Percentiles rank a stretch among this genome's conserved stretches.
Evolutionary conservation across 2,888 invertebrate species (phyloP).

Genomic region (Orthonychiurus folsomi): DNA sequence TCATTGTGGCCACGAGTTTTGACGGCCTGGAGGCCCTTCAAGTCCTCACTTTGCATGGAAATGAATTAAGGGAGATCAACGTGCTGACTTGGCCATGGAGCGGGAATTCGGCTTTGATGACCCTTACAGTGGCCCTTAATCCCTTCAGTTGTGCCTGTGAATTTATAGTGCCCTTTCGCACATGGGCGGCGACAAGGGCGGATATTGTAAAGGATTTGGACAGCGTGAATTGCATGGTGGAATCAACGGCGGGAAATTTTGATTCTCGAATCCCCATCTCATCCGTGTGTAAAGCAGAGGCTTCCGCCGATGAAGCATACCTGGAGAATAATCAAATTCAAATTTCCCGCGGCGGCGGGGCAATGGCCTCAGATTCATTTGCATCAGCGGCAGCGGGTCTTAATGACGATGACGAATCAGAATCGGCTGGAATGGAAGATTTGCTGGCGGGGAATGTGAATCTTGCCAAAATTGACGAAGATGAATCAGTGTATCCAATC

Average conservation of each 20-base stretch:
- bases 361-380: neutral
- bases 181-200: neutral
- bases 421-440: neutral
- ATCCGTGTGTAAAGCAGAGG: neutral
- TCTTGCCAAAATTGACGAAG: neutral
- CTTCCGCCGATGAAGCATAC: neutral
- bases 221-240: neutral
- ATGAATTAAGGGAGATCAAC: constrained; percentile 65
- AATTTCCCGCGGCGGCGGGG: neutral
- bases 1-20: constrained; percentile 64
- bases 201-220: neutral
- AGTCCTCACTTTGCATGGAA: constrained; percentile 72
- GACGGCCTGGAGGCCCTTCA: constrained; percentile 62
- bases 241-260: neutral
- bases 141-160: constrained; percentile 78
- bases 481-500: neutral
- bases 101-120: constrained; percentile 59
- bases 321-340: neutral
- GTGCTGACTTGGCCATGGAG: constrained; percentile 69
- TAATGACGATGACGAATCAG: neutral
- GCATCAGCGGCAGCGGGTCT: neutral
- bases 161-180: constrained; percentile 66
- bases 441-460: too few relatives aligned
- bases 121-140: constrained; percentile 56
- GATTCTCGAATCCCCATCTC: neutral